Evolutionary conservation across 2,888 invertebrate genomes (phyloP), one percentile per base, ranked within the genome.

Genomic region (Spisula subtruncata): DNA sequence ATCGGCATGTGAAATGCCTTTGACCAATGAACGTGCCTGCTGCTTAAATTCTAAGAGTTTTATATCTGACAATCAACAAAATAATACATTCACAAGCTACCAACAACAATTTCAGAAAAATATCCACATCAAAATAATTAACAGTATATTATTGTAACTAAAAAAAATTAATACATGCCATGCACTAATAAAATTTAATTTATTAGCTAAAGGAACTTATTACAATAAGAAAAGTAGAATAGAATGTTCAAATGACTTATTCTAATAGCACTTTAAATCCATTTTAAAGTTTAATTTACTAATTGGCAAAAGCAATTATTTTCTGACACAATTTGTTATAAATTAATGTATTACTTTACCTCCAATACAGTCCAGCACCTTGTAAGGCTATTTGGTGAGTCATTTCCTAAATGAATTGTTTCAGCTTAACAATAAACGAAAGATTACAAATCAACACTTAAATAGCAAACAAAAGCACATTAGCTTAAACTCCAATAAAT

Each of bases 331-430:
- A 18, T 71, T 71, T 14, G 16, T 79, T 4, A 41, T 79, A 35
- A 79, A 41, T 79, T 79, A 79, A 32, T 79, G 32, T 32, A 79
- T 79, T 46, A 1, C 20, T 79, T 79, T 41, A 79, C 46, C 79
- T 79, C 35, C 79, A 25, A n/a, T 25, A 66, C n/a, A 66, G 5
- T 66, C 60, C 60, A 8, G 12, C 5, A 25, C 25, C 12, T n/a
- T 25, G 60, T 10, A 66, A 25, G 8, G 25, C n/a, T 66, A 66
- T n/a, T 25, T 66, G 60, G 60, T 66, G 10, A n/a, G 10, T 66
- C 25, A 25, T 66, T 41, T 5, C 41, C 4, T 2, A 41, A 41
- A 41, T 41, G 41, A 41, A 41, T 41, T 25, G 25, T 66, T 66
- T n/a, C 6, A 66, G n/a, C 8, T 10, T 66, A n/a, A n/a, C 60